phyloP scores from a whole-genome alignment of 2,888 invertebrate genomes.

The Teleogryllus oceanicus region DNA sequence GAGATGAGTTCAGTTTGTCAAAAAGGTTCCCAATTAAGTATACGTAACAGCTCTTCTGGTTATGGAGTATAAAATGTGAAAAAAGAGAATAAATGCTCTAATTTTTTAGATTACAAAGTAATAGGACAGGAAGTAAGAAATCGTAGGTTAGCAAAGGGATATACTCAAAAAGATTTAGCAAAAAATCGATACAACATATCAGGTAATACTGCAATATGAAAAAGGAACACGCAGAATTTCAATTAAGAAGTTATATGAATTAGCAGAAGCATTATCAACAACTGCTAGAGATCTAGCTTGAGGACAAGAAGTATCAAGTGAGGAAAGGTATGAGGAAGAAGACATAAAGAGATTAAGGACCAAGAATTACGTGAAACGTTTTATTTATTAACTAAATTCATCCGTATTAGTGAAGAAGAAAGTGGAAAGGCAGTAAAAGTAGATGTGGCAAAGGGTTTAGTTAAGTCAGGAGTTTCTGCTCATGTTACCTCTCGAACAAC shows the following conservation, averaged over 20 bases:
- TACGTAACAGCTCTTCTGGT: no score
- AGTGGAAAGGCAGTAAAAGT: neutral
- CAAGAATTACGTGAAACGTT: neutral
- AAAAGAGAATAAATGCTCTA: neutral
- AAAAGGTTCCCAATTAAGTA: no score
- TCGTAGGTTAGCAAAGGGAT: conserved; percentile 19
- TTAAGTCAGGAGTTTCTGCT: neutral
- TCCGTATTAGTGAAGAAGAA: neutral
- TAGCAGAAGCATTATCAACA: conserved; percentile 22
- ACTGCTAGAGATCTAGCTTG: conserved; percentile 2
- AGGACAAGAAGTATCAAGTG: neutral
- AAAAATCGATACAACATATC: conserved; percentile 20
- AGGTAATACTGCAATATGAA: neutral
- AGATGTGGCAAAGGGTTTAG: neutral
- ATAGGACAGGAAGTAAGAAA: conserved; percentile 23
- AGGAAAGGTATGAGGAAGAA: neutral
- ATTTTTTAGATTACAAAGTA: neutral
- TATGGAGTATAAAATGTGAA: no score
- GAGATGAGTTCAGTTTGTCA: no score
- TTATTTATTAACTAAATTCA: neutral
- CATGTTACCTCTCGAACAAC: neutral
- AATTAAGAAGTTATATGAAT: conserved; percentile 3
- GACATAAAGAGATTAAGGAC: neutral
- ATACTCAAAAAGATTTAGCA: conserved; percentile 26
- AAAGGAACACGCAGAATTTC: conserved; percentile 18